Percentiles rank a stretch among this genome's conserved stretches.
Conservation (phyloP, 2,113 vertebrate genomes). For the Thryonomys swinderianus region DNA sequence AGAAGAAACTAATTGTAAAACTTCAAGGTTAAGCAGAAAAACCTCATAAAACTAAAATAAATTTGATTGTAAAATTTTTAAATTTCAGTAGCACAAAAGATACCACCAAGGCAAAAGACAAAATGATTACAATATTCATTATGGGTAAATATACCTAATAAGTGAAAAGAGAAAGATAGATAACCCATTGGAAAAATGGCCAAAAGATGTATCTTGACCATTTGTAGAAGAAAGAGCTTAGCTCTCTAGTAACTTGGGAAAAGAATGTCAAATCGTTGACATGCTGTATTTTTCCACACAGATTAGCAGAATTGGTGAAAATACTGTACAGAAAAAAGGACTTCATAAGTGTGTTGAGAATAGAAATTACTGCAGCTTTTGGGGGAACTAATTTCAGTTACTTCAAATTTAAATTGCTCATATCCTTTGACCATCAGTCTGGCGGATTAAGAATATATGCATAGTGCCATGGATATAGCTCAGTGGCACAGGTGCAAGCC, state of each 20-base stretch:
- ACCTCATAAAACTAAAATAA: background rate
- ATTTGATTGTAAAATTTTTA: background rate
- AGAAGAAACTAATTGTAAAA: background rate
- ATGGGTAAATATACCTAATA: background rate
- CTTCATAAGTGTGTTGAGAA: background rate
- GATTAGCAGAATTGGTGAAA: background rate
- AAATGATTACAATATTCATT: background rate
- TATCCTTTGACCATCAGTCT: background rate
- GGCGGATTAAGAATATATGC: background rate
- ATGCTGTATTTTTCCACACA: rapidly evolving
- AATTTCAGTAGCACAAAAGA: background rate
- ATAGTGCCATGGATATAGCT: background rate
- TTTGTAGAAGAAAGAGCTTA: background rate
- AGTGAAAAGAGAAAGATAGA: background rate
- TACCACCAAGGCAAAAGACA: background rate
- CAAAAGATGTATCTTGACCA: background rate
- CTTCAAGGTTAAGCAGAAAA: background rate
- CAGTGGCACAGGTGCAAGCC: background rate
- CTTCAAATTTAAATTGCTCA: background rate
- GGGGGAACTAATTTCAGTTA: background rate
- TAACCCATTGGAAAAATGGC: background rate
- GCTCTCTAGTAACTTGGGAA: background rate
- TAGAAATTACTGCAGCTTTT: background rate
- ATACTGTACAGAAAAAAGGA: background rate
- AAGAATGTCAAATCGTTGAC: background rate